Base-by-base conservation (phyloP, 1,140 invertebrate genomes). In the Heterodera carotae region DNA sequence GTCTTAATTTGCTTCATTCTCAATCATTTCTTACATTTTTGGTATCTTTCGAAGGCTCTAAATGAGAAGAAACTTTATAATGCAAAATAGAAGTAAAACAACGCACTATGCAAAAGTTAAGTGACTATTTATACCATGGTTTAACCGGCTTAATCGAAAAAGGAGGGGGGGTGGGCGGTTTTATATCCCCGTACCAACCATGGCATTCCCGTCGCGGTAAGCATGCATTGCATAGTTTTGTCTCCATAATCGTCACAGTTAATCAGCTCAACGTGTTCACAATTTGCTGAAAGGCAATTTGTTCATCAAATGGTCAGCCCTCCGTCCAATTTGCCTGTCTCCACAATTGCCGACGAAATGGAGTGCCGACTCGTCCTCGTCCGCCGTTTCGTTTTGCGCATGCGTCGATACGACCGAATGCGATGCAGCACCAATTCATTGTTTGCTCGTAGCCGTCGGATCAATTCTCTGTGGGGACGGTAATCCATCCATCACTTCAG, bases 181-280 rank as follows among this genome's bases (percentile, higher is more conserved):
- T 7, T 7, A 62, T 10, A 62, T 1, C 29, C 29, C 29, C 59
- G 7, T n/a, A n/a, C 66, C 69, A 75, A 81, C 53, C 82, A 83
- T 36, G 81, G 75, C 82, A 83, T 83, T 62, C 81, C 82, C 48
- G 82, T 83, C 33, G 82, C 82, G 25, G 82, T 82, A n/a, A 83
- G 34, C 78, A 82, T 79, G 60, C 82, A 83, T 15, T 64, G 70
- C 82, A 83, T 83, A 43, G 80, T 80, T 53, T 81, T 76, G 43
- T 69, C 79, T 48, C 77, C 71, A 36, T 83, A 83, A 29, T 82
- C 82, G 36, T 72, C 75, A 75, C 82, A 83, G 43, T 83, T 81
- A 43, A 83, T 79, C 62, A 83, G 67, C 18, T 83, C 81, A 7
- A 80, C 71, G 66, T 83, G 82, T 33, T 83, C 82, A 68, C 82